A percentile compares a stretch with the other conserved stretches of the same genome.
These are phyloP conservation scores for Hippoglossus hippoglossus DNA, from an alignment of 2,797 vertebrate species.

Conservation along the genomic window DNA sequence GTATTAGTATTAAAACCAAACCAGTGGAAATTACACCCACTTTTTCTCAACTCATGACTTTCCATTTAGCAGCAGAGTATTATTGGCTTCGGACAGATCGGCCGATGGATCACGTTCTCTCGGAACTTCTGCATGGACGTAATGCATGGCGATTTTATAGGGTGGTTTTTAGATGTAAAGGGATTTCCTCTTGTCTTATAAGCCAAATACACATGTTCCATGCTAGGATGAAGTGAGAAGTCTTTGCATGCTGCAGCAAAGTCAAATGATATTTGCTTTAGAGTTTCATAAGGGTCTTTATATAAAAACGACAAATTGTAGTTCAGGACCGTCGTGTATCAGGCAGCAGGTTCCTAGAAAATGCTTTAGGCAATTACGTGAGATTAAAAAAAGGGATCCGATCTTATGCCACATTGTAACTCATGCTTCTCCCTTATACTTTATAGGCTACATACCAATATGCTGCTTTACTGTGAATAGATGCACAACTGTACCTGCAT, in stretches of 20 bases:
- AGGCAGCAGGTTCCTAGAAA: constrained; percentile 37
- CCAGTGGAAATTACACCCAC: constrained; percentile 26
- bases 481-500: constrained; percentile 61
- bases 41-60: constrained; percentile 33
- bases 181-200: constrained; percentile 50
- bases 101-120: constrained; percentile 50
- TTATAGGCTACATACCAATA: constrained; percentile 67
- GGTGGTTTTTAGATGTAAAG: constrained; percentile 62
- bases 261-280: constrained; percentile 58
- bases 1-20: constrained; percentile 32
- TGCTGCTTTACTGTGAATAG: constrained; percentile 65
- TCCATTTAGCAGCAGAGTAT: constrained; percentile 38
- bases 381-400: constrained; percentile 35
- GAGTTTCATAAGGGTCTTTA: constrained; percentile 58
- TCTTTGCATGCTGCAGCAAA: constrained; percentile 80
- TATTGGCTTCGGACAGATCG: constrained; percentile 48
- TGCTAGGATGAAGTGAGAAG: constrained; percentile 29
- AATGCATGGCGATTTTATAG: constrained; percentile 70
- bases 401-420: constrained; percentile 60
- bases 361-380: constrained; percentile 58
- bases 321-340: constrained; percentile 34
- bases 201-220: constrained; percentile 47
- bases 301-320: constrained; percentile 53
- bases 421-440: constrained; percentile 60
- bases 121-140: constrained; percentile 74